Percentiles rank a stretch among this genome's conserved stretches.
Evolutionary conservation across 2,113 vertebrate species (phyloP).

Genomic region (Nothobranchius furzeri): DNA sequence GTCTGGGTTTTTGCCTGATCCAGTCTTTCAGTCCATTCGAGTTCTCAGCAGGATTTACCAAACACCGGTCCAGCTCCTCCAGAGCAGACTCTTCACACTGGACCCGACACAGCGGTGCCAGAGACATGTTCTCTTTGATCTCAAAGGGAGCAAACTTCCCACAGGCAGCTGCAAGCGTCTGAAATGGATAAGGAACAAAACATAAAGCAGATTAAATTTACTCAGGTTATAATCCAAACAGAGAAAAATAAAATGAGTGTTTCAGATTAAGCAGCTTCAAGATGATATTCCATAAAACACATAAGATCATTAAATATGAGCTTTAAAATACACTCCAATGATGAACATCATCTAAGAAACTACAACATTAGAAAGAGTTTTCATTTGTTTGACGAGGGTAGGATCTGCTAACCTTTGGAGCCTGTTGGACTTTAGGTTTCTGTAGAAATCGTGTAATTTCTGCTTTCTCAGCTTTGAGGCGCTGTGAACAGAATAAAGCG

Average conservation of each 20-base stretch:
- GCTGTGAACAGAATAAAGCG: constrained; percentile 71
- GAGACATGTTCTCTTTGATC: constrained; percentile 92
- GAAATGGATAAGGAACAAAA: constrained; percentile 16
- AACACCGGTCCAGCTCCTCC: constrained; percentile 83
- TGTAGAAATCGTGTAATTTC: constrained; percentile 96
- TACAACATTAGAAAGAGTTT: not conserved
- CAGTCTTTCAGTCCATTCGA: constrained; percentile 83
- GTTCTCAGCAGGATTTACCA: constrained; percentile 69
- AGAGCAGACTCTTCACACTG: constrained; percentile 79
- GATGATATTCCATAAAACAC: not conserved
- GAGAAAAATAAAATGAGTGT: no score
- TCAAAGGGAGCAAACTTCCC: constrained; percentile 99
- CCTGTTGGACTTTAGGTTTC: constrained; percentile 90
- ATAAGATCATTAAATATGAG: no score
- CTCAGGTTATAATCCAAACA: no score
- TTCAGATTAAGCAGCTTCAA: not conserved
- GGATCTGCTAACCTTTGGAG: constrained; percentile 85
- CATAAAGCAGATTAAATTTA: no score
- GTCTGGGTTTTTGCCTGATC: constrained; percentile 77
- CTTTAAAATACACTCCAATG: no score
- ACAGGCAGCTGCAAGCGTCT: constrained; percentile 93
- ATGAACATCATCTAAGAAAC: no score
- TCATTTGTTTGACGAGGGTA: not conserved
- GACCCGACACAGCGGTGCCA: constrained; percentile 87
- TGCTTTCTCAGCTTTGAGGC: constrained; percentile 92